phyloP scores from a whole-genome alignment of 2,888 invertebrate species.

The Lithosia quadra region DNA sequence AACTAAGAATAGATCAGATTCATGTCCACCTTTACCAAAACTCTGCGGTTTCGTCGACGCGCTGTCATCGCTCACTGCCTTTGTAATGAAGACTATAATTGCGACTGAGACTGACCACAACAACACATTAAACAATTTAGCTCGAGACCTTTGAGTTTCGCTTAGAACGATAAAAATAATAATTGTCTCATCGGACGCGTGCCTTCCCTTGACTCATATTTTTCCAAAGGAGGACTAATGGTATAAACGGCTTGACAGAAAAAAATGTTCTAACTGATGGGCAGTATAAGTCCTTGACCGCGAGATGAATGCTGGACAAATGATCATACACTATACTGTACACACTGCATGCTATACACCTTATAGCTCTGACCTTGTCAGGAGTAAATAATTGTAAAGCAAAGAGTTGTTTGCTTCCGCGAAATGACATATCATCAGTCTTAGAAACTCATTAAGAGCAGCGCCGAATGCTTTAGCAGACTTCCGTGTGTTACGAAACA shows the following conservation, averaged over 20 bases:
- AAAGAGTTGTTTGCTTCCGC: conserved; percentile 41
- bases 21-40: neutral
- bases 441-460: conserved; percentile 65
- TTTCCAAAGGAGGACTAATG: conserved; percentile 72
- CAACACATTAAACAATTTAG: conserved; percentile 22
- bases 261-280: conserved; percentile 82
- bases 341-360: conserved; percentile 37
- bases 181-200: conserved; percentile 59
- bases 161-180: conserved; percentile 33
- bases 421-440: conserved; percentile 61
- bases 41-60: conserved; percentile 3
- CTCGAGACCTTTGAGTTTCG: conserved; percentile 29
- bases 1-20: neutral
- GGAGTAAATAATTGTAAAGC: conserved; percentile 51
- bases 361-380: conserved; percentile 57
- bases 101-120: conserved; percentile 16
- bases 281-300: conserved; percentile 78
- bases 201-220: conserved; percentile 73
- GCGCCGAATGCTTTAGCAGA: conserved; percentile 65
- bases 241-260: conserved; percentile 78
- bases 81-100: conserved; percentile 7
- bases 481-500: conserved; percentile 65
- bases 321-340: conserved; percentile 52
- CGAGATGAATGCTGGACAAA: conserved; percentile 63
- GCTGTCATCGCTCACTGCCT: conserved; percentile 6